Conservation (phyloP, 2,797 vertebrate genomes). For the Melanotaenia nigrans region DNA sequence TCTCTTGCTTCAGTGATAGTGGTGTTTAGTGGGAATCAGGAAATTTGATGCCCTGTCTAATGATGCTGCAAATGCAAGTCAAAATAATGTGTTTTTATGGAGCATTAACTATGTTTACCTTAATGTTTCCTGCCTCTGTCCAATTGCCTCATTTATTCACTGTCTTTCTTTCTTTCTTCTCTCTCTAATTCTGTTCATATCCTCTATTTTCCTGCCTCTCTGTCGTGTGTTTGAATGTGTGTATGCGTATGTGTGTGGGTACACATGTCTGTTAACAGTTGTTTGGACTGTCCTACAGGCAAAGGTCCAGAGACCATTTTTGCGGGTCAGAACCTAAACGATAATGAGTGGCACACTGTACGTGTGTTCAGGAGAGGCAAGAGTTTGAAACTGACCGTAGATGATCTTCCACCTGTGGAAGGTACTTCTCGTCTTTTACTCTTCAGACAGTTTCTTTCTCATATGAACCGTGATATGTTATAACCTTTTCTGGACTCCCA, state of each 20-base stretch:
- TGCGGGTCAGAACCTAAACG: conserved; percentile 99
- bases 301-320: conserved; percentile 99
- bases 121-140: conserved; percentile 60
- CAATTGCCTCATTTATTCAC: conserved; percentile 45
- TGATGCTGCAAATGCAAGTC: conserved; percentile 67
- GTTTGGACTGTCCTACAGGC: conserved; percentile 98
- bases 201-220: conserved; percentile 45
- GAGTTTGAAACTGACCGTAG: conserved; percentile 96
- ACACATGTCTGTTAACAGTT: conserved; percentile 76
- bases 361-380: conserved; percentile 98
- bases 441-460: conserved; percentile 2
- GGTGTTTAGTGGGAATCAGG: conserved; percentile 29
- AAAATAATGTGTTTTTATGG: conserved; percentile 62
- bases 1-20: conserved; percentile 32
- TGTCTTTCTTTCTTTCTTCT: conserved; percentile 32
- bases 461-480: conserved; percentile 2
- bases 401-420: conserved; percentile 95
- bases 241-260: conserved; percentile 11
- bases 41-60: conserved; percentile 47
- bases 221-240: conserved; percentile 18
- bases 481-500: conserved; percentile 5
- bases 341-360: conserved; percentile 99
- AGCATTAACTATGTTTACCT: conserved; percentile 64
- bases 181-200: conserved; percentile 19
- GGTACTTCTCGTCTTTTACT: conserved; percentile 78